phyloP scores from a whole-genome alignment of 2,888 invertebrate species.

The Abrostola tripartita region DNA sequence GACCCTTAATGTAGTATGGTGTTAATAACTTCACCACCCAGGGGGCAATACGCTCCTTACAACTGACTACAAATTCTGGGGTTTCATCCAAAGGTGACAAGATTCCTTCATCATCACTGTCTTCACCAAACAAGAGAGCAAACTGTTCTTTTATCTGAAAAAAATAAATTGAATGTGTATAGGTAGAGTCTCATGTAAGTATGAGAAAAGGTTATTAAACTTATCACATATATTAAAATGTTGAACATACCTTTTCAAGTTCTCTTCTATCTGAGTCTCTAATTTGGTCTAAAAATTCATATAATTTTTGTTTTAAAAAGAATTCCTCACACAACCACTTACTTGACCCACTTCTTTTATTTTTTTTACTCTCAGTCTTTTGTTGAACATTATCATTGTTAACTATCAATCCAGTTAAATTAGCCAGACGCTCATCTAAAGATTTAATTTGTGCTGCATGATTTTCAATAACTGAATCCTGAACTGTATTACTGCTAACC shows the following conservation, averaged over 20 bases:
- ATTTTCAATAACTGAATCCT: slow-evolving; percentile 64
- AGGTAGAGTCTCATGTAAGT: background rate
- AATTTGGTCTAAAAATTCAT: slow-evolving; percentile 79
- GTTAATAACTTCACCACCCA: slow-evolving; percentile 90
- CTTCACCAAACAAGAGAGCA: slow-evolving; percentile 83
- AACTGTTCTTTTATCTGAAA: slow-evolving; percentile 82
- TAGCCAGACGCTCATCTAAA: slow-evolving; percentile 76
- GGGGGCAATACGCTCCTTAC: slow-evolving; percentile 89
- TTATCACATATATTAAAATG: too few relatives aligned
- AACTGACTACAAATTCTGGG: slow-evolving; percentile 84
- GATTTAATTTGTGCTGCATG: slow-evolving; percentile 74
- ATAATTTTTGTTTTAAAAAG: slow-evolving; percentile 76
- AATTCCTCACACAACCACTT: slow-evolving; percentile 86
- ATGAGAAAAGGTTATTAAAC: too few relatives aligned
- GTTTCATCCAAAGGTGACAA: slow-evolving; percentile 86
- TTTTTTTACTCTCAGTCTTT: slow-evolving; percentile 56
- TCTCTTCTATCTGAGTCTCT: slow-evolving; percentile 77
- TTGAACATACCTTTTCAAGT: slow-evolving; percentile 69
- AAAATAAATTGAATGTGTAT: slow-evolving; percentile 19
- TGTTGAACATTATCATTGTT: slow-evolving; percentile 59
- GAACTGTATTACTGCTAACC: slow-evolving; percentile 44
- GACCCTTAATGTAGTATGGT: slow-evolving; percentile 89
- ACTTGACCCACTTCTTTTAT: slow-evolving; percentile 62
- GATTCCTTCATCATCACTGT: slow-evolving; percentile 85
- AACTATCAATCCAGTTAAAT: slow-evolving; percentile 70